Conservation (phyloP, 2,113 vertebrate genomes). For the Castor canadensis region DNA sequence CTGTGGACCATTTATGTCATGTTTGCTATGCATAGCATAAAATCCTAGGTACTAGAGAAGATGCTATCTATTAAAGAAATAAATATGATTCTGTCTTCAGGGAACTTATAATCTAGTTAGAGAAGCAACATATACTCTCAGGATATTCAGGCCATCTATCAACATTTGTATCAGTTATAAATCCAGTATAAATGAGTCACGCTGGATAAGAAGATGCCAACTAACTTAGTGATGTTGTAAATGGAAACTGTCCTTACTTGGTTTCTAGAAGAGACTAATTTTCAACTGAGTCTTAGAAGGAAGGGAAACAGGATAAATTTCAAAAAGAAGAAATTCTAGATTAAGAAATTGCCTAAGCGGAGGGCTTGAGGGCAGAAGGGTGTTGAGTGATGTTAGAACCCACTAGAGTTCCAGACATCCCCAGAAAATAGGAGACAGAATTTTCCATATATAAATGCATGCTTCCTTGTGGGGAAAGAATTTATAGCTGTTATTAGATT, state of each 20-base stretch:
- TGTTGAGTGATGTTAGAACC: background rate
- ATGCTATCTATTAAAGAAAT: background rate
- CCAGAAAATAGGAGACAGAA: background rate
- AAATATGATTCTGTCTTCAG: constrained; percentile 43
- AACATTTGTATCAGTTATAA: background rate
- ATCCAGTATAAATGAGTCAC: background rate
- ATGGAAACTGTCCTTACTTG: background rate
- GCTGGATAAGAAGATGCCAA: background rate
- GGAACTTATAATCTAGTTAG: constrained; percentile 39
- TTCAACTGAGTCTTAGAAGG: background rate
- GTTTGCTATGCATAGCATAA: background rate
- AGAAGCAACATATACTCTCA: background rate
- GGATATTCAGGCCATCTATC: background rate
- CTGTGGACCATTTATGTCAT: background rate
- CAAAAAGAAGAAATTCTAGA: background rate
- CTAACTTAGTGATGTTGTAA: background rate
- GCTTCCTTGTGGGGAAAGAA: background rate
- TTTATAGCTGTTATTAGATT: background rate
- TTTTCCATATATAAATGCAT: background rate
- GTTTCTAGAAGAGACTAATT: background rate
- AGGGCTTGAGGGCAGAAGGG: background rate
- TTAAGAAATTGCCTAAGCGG: background rate
- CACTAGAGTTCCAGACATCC: background rate
- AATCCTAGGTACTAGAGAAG: background rate
- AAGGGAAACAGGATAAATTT: background rate